These are phyloP conservation scores for Halesus radiatus DNA, from an alignment of 1,140 invertebrate genomes.

Conservation along the genomic window DNA sequence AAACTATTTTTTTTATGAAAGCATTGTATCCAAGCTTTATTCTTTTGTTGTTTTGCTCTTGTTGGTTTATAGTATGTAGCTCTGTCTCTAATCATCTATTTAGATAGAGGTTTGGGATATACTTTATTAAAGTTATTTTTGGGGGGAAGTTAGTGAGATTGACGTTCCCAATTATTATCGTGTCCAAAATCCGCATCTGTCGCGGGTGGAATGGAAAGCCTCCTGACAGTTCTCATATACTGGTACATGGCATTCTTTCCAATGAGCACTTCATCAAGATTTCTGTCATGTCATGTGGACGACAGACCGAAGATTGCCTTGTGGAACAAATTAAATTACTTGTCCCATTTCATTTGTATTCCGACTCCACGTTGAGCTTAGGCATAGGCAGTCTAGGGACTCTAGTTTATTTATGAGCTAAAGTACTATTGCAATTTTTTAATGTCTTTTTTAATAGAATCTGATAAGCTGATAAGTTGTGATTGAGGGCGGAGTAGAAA, in stretches of 20 bases:
- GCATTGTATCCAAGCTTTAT: too few species aligned
- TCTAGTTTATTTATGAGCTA: not conserved
- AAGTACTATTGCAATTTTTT: constrained; percentile 18
- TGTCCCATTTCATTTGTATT: constrained; percentile 20
- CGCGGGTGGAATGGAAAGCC: not conserved
- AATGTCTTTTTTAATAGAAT: constrained; percentile 5
- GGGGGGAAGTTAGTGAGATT: not conserved
- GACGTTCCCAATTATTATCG: constrained; percentile 16
- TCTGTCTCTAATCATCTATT: too few species aligned
- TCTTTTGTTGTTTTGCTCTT: too few species aligned
- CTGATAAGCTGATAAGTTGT: constrained; percentile 14
- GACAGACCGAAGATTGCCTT: constrained; percentile 23
- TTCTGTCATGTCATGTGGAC: constrained; percentile 29
- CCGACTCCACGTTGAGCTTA: not conserved
- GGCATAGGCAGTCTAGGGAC: not conserved
- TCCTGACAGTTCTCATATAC: constrained; percentile 13
- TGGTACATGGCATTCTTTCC: not conserved
- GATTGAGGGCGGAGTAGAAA: not conserved
- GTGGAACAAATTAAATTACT: constrained; percentile 13
- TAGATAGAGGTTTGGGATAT: too few species aligned
- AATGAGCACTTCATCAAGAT: constrained; percentile 33
- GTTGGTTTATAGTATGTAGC: too few species aligned
- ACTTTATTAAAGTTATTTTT: too few species aligned
- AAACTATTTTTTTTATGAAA: too few species aligned
- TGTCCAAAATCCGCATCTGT: constrained; percentile 20